phyloP scores from a whole-genome alignment of 2,113 vertebrate species.

The Peromyscus maniculatus region DNA sequence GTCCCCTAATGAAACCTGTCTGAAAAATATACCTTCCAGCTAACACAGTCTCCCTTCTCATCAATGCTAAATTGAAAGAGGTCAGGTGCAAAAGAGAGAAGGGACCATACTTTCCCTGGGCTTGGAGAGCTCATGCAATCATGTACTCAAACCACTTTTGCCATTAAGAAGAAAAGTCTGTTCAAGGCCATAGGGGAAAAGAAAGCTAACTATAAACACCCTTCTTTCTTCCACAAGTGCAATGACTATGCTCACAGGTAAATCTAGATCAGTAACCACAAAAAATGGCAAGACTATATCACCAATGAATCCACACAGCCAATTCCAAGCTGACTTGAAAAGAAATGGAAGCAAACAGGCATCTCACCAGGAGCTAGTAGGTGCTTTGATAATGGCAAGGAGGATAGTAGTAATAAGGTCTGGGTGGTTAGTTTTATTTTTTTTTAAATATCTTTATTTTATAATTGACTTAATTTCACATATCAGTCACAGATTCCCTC shows the following conservation, averaged over 20 bases:
- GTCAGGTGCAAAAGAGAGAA: neutral
- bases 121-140: constrained; percentile 43
- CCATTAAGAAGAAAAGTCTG: constrained; percentile 55
- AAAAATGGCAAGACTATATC: constrained; percentile 25
- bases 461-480: too few relatives aligned
- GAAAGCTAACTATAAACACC: neutral
- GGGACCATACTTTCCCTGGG: neutral
- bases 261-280: constrained; percentile 54
- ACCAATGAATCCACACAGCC: constrained; percentile 48
- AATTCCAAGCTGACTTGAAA: constrained; percentile 67
- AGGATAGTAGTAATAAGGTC: constrained; percentile 20
- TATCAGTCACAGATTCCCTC: too few relatives aligned
- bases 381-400: neutral
- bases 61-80: constrained; percentile 69
- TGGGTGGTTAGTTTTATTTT: constrained; percentile 53
- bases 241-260: constrained; percentile 34
- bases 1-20: constrained; percentile 74
- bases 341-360: constrained; percentile 69
- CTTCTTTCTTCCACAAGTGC: constrained; percentile 1
- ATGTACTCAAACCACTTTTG: constrained; percentile 40
- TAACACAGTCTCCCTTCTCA: constrained; percentile 57
- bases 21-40: constrained; percentile 76
- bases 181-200: constrained; percentile 28
- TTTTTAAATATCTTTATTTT: too few relatives aligned
- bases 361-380: constrained; percentile 32